These are phyloP conservation scores for Oryzias woworae DNA, from an alignment of 2,113 vertebrate species.

Conservation along the genomic window DNA sequence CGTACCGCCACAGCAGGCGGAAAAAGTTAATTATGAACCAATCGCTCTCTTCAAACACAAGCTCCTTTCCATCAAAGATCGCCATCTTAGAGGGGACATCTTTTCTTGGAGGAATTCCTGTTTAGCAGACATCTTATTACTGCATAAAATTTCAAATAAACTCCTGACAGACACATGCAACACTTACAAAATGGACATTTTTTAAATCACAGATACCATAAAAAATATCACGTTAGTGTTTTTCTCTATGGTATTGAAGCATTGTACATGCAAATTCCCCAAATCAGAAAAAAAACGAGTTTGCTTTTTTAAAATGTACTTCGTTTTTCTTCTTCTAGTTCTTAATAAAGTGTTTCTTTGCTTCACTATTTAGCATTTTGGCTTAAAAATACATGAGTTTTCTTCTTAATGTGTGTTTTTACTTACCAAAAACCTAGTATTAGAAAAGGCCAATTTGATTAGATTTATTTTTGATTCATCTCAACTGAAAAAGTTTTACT, in stretches of 20 bases:
- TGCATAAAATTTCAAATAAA: background rate
- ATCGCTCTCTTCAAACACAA: constrained; percentile 90
- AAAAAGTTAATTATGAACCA: constrained; percentile 88
- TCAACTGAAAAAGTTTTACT: too few species aligned
- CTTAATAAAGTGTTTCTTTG: background rate
- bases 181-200: too few species aligned
- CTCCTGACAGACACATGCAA: too few species aligned
- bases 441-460: too few species aligned
- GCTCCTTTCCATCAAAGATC: constrained; percentile 86
- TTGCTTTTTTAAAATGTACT: background rate
- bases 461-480: too few species aligned
- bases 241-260: too few species aligned
- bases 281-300: background rate
- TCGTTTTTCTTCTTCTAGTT: background rate
- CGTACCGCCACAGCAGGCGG: constrained; percentile 87
- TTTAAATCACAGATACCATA: too few species aligned
- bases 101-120: constrained; percentile 77
- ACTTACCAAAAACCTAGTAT: too few species aligned
- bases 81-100: constrained; percentile 69
- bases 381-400: too few species aligned
- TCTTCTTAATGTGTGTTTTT: too few species aligned
- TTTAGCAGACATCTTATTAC: background rate
- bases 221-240: too few species aligned
- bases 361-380: background rate
- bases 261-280: background rate